Evolutionary conservation across 2,113 vertebrate genomes (phyloP), one percentile per base, ranked within the genome.

Genomic region (Jacana jacana): DNA sequence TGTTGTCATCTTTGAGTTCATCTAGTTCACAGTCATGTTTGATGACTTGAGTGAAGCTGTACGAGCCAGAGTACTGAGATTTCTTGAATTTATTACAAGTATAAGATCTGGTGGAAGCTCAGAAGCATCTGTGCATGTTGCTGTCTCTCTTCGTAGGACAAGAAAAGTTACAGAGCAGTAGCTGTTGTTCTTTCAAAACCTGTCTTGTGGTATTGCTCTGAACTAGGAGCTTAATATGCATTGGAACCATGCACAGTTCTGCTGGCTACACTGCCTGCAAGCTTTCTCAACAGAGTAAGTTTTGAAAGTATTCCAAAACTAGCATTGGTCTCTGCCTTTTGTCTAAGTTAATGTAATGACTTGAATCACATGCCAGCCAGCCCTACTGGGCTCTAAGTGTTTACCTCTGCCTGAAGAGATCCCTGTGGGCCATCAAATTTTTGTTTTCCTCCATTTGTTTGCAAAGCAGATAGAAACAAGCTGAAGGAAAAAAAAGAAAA

Each of bases 291-390:
- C 10, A 5, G 87, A 94, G 70, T 76, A 76, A 63, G 28, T 72
- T 87, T 93, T 97, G 87, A 94, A 90, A 86, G 39, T 55, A 16
- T 95, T 96, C 94, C 91, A 95, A 83, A 93, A 68, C n/a, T 77
- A 94, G 54, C 64, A 76, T 71, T 83, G 64, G 82, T 89, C 51
- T 86, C 39, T 90, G 79, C 24, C 51, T 78, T 90, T 91, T 78
- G 57, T 86, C 68, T 94, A 58, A 89, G 75, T 66, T 76, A 91
- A 63, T 0, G 0, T 81, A 72, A 81, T 69, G 61, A 79, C 39
- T 71, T 37, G 52, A 89, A 77, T 73, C 63, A 80, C 71, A 64
- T 3, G 6, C 31, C 44, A 72, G 0, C 30, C 33, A 33, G 49
- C 58, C 75, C 46, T 83, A 3, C 49, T 0, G 8, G 63, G 31